Evolutionary conservation across 2,797 vertebrate species (phyloP).

Genomic region (Danio aesculapii): DNA sequence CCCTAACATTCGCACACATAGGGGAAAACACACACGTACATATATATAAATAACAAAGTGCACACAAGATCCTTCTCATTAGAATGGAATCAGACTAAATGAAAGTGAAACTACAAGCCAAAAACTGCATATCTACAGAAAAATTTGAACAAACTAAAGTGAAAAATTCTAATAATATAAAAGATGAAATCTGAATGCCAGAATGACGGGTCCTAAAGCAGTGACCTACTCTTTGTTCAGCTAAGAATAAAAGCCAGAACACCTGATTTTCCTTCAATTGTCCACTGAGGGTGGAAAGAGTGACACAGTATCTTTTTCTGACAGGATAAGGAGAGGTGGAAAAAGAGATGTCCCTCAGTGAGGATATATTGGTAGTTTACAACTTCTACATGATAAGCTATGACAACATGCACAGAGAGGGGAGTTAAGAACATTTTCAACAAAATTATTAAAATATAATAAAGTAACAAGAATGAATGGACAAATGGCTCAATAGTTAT

Average conservation of each 20-base stretch:
- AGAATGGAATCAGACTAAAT: not conserved
- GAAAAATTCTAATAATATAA: not conserved
- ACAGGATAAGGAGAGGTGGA: slow-evolving; percentile 15
- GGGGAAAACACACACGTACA: slow-evolving; percentile 16
- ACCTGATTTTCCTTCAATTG: slow-evolving; percentile 38
- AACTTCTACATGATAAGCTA: not conserved
- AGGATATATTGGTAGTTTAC: not conserved
- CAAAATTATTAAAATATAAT: not conserved
- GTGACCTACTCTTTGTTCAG: not conserved
- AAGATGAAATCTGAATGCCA: not conserved
- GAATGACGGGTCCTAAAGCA: not conserved
- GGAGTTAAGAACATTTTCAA: not conserved
- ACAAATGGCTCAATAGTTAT: not conserved
- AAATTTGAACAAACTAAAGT: not conserved
- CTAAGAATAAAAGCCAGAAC: not conserved
- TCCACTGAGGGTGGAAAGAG: not conserved
- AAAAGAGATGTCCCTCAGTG: slow-evolving; percentile 3
- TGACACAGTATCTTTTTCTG: slow-evolving; percentile 23
- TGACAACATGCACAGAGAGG: not conserved
- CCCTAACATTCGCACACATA: slow-evolving; percentile 23
- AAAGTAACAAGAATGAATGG: not conserved
- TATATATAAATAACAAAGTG: slow-evolving; percentile 4
- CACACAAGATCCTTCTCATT: slow-evolving; percentile 15
- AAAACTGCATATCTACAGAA: not conserved
- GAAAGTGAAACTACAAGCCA: not conserved